Conservation (phyloP, 1,140 invertebrate species). For the Palaemon carinicauda region DNA sequence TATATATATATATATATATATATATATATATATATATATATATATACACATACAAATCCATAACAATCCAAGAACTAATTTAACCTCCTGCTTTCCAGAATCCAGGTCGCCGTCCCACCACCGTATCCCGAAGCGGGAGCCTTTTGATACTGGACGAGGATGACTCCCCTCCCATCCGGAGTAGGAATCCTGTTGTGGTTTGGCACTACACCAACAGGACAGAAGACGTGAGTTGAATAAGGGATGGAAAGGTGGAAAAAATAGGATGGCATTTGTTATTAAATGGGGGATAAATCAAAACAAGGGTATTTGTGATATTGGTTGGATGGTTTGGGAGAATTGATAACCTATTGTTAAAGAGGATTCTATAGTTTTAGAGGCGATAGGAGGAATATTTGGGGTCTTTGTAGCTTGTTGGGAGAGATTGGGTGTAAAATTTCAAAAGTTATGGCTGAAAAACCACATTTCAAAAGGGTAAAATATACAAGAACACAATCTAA, state of each 20-base stretch:
- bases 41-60: not conserved
- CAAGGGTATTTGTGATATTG: not conserved
- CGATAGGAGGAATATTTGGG: no score
- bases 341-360: no score
- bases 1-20: not conserved
- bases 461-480: no score
- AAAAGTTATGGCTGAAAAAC: no score
- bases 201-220: constrained; percentile 32
- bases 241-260: not conserved
- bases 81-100: not conserved
- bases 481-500: no score
- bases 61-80: no score
- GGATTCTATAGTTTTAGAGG: no score
- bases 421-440: no score
- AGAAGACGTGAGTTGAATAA: constrained; percentile 17
- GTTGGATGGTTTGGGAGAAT: not conserved
- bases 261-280: not conserved
- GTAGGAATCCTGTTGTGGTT: constrained; percentile 11
- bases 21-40: not conserved
- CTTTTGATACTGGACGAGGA: constrained; percentile 44
- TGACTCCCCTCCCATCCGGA: constrained; percentile 38
- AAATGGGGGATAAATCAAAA: not conserved
- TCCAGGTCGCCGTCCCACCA: not conserved
- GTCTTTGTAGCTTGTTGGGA: no score
- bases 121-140: not conserved